Conservation (phyloP, 1,140 invertebrate species). For the Leptinotarsa texana region DNA sequence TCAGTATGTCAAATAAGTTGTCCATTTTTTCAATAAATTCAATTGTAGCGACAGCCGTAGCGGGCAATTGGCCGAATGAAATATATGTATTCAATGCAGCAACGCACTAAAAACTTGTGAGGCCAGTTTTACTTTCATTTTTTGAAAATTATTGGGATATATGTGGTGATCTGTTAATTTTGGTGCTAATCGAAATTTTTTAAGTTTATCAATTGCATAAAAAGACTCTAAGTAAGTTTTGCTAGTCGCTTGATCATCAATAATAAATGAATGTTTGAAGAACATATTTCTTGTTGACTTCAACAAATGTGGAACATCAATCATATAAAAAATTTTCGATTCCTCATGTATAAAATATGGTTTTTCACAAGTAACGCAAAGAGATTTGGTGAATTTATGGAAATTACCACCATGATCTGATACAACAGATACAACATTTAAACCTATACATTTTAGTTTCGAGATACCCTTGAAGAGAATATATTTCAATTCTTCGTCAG, state of each 20-base stretch:
- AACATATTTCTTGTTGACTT: constrained; percentile 34
- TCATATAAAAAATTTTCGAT: constrained; percentile 26
- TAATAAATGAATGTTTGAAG: background rate
- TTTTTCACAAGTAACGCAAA: constrained; percentile 19
- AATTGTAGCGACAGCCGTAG: constrained; percentile 26
- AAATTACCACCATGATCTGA: background rate
- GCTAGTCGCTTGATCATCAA: background rate
- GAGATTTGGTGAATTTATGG: constrained; percentile 7
- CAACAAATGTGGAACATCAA: constrained; percentile 31
- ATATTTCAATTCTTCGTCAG: constrained; percentile 32
- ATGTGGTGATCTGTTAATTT: constrained; percentile 36
- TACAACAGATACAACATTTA: constrained; percentile 32
- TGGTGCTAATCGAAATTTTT: constrained; percentile 15
- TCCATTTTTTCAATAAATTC: constrained; percentile 37
- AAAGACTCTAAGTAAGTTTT: constrained; percentile 28
- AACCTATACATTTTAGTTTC: constrained; percentile 36
- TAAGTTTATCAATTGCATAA: constrained; percentile 24
- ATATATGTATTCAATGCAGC: constrained; percentile 38
- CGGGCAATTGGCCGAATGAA: constrained; percentile 31
- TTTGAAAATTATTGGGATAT: constrained; percentile 30
- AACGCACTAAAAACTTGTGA: constrained; percentile 32
- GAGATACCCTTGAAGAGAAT: constrained; percentile 37
- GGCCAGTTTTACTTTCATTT: constrained; percentile 34
- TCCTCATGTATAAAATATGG: constrained; percentile 26
- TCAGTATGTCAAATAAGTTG: constrained; percentile 42